A percentile compares a stretch with the other conserved stretches of the same genome.
phyloP scores from a whole-genome alignment of 2,113 vertebrate species.

The Oreocharis arfaki region DNA sequence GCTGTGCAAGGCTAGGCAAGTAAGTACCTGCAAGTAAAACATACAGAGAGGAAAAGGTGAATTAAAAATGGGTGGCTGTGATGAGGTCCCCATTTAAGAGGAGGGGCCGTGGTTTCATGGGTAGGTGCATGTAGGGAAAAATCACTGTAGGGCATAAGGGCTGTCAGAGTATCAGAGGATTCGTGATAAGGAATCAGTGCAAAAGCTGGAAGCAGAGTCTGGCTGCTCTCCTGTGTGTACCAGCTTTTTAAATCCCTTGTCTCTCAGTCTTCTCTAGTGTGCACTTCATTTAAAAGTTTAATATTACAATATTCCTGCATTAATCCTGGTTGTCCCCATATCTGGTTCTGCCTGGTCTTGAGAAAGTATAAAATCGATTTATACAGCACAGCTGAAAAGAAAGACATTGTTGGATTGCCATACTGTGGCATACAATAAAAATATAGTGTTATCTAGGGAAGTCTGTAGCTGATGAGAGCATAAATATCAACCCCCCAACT shows the following conservation, averaged over 20 bases:
- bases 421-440: background rate
- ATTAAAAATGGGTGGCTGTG: background rate
- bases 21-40: background rate
- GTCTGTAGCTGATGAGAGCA: background rate
- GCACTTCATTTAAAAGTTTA: constrained; percentile 46
- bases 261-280: constrained; percentile 44
- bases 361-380: constrained; percentile 19
- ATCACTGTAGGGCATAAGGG: background rate
- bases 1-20: background rate
- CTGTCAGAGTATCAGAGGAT: background rate
- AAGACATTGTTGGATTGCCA: constrained; percentile 20
- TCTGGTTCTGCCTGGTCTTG: background rate
- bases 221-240: background rate
- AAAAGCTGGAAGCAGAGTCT: background rate
- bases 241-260: background rate
- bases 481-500: background rate
- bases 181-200: background rate
- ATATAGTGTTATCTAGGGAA: background rate
- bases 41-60: background rate
- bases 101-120: background rate
- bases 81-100: background rate
- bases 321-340: constrained; percentile 18
- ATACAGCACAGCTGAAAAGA: background rate
- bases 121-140: background rate
- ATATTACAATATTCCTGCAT: constrained; percentile 9